Evolutionary conservation across 2,797 vertebrate species (phyloP), one percentile per base, ranked within the genome.

Genomic region (Sebastes melanostomus): DNA sequence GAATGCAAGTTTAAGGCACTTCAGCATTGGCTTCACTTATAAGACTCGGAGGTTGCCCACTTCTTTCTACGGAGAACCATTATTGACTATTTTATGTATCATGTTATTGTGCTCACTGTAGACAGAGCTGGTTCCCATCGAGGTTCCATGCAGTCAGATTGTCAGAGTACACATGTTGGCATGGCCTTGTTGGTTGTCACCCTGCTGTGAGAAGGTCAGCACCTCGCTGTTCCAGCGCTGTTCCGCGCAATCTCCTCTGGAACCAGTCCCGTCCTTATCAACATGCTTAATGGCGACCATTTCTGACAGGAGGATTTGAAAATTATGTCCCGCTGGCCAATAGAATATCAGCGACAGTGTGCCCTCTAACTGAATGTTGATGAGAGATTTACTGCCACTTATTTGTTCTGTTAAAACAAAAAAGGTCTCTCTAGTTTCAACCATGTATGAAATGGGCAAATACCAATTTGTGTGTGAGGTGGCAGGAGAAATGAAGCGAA

Each of bases 181-280:
- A 24, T 66, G 25, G 46, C 36, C 30, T 62, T 67, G 79, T 60
- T 73, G 84, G 78, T 60, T 10, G 5, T 69, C 46, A 61, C 42
- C 86, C 79, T 36, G 82, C 88, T 89, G 90, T 24, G 82, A 86
- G 83, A 93, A 92, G 87, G 89, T 92, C 85, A 89, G 69, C 73
- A 7, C 58, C 84, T 72, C 1, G 25, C 88, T 85, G 85, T 34
- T 88, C 5, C 66, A 77, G 30, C 79, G 61, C 50, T 13, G 38
- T 42, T 42, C 38, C 14, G 34, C 25, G 65, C 46, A 59, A 62
- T 70, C 63, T 80, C 65, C 67, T 75, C 77, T 72, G 67, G 75
- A 90, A 86, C 24, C 67, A 13, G 42, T 63, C 54, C 80, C 16
- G 14, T 25, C 52, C 66, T 68, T 60, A 62, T 85, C 80, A 88